phyloP scores from a whole-genome alignment of 1,140 invertebrate genomes.

The Popillia japonica region DNA sequence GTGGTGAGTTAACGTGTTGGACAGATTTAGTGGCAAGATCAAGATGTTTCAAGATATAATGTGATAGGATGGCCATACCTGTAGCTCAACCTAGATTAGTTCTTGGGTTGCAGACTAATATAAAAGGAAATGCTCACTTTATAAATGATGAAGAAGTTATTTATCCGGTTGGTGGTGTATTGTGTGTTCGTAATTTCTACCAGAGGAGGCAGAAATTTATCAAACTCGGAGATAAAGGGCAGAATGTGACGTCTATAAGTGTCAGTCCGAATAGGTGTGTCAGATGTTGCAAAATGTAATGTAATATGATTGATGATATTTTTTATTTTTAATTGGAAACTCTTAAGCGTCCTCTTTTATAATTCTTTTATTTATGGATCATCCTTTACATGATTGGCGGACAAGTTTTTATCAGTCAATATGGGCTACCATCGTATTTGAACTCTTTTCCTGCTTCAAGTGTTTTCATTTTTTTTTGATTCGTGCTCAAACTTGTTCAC shows the following conservation, averaged over 20 bases:
- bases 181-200: conserved; percentile 70
- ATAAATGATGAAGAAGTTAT: conserved; percentile 72
- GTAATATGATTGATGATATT: no score
- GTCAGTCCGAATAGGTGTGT: conserved; percentile 73
- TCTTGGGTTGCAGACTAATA: conserved; percentile 68
- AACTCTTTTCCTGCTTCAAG: no score
- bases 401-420: no score
- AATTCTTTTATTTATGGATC: no score
- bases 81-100: conserved; percentile 64
- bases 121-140: conserved; percentile 71
- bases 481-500: no score
- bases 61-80: conserved; percentile 44
- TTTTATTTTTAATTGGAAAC: no score
- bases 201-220: conserved; percentile 68
- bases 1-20: background rate
- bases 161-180: conserved; percentile 72
- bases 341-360: no score
- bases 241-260: conserved; percentile 65
- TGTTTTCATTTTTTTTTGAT: no score
- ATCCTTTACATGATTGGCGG: no score
- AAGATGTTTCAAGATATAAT: background rate
- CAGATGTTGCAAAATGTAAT: no score
- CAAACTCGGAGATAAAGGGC: conserved; percentile 65
- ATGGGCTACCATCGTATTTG: no score
- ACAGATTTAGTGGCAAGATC: background rate